phyloP scores from a whole-genome alignment of 2,888 invertebrate genomes.

The Metallyticus violacea region DNA sequence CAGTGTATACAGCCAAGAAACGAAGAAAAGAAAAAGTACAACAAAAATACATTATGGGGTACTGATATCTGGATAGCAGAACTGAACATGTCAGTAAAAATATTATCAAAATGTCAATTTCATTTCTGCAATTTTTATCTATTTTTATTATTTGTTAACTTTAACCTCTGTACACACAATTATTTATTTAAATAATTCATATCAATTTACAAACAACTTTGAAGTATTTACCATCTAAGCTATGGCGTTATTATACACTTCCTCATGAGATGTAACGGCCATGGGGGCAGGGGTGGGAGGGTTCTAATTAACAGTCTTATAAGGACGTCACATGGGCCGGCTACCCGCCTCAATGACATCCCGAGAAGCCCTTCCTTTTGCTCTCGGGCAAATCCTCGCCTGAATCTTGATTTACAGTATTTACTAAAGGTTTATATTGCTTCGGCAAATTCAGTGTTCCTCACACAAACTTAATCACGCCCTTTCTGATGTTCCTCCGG shows the following conservation, averaged over 20 bases:
- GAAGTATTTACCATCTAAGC: background rate
- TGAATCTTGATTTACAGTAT: slow-evolving; percentile 33
- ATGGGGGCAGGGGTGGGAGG: no score
- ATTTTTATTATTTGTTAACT: no score
- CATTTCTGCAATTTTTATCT: no score
- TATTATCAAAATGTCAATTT: no score
- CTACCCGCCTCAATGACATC: background rate
- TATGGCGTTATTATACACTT: background rate
- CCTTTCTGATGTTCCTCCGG: background rate
- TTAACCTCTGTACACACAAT: no score
- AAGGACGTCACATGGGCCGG: background rate
- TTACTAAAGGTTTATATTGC: slow-evolving; percentile 32
- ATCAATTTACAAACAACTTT: background rate
- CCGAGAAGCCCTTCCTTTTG: no score
- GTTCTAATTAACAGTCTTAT: background rate
- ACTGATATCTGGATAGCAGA: no score
- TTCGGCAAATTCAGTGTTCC: slow-evolving; percentile 30
- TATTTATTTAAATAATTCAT: no score
- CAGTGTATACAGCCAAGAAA: no score
- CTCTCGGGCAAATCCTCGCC: background rate
- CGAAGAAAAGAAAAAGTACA: no score
- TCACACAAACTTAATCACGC: background rate
- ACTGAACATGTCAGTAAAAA: no score
- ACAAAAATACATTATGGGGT: no score
- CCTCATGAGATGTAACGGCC: background rate